These are phyloP conservation scores for Chloebia gouldiae DNA, from an alignment of 2,113 vertebrate species.

Conservation along the genomic window DNA sequence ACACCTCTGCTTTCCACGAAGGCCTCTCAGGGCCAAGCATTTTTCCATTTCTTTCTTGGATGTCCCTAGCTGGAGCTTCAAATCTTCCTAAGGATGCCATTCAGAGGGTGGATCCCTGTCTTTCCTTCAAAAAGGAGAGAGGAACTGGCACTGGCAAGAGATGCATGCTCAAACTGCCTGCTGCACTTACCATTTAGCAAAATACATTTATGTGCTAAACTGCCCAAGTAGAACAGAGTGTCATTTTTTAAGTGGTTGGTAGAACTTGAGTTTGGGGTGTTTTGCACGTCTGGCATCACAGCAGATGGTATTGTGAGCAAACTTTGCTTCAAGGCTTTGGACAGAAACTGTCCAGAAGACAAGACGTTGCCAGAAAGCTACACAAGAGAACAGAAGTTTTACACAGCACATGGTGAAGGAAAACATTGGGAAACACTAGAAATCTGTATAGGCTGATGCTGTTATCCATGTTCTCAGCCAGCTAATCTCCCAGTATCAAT, in stretches of 20 bases:
- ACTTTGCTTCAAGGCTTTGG: neutral
- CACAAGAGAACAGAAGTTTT: neutral
- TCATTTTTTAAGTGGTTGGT: neutral
- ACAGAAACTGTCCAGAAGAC: neutral
- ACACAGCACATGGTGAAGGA: neutral
- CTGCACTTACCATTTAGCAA: neutral
- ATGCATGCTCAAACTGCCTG: neutral
- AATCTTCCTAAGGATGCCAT: neutral
- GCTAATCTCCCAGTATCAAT: neutral
- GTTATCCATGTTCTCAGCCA: neutral
- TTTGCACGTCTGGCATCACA: neutral
- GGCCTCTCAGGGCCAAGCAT: neutral
- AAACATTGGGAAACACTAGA: slow-evolving; percentile 32
- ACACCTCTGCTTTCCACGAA: neutral
- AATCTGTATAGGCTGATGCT: neutral
- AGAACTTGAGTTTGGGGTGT: neutral
- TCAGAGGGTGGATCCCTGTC: neutral
- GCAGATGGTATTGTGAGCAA: neutral
- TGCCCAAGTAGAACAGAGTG: neutral
- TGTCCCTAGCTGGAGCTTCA: neutral
- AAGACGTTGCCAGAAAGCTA: neutral
- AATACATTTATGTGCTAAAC: neutral
- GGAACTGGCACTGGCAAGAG: fast-evolving
- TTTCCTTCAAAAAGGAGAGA: neutral
- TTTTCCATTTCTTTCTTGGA: neutral